Evolutionary conservation across 2,888 invertebrate species (phyloP).

Genomic region (Ariolimax columbianus): DNA sequence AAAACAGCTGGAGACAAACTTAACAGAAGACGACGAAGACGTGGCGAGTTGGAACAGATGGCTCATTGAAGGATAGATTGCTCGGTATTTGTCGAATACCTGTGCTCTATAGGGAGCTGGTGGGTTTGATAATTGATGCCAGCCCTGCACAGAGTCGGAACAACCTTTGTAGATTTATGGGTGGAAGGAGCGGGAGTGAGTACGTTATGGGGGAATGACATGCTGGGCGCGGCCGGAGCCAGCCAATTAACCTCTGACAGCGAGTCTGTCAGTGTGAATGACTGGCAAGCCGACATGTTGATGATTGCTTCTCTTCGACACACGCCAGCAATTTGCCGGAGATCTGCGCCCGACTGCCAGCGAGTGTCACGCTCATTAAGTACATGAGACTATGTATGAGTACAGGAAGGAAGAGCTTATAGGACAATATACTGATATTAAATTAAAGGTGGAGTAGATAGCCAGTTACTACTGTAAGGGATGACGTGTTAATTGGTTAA

Average conservation of each 20-base stretch:
- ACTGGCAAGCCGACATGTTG: background rate
- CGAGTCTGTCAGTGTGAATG: background rate
- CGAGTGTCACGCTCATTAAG: conserved; percentile 18
- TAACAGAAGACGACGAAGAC: too few relatives aligned
- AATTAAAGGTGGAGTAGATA: too few relatives aligned
- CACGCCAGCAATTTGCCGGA: conserved; percentile 20
- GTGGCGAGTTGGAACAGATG: too few relatives aligned
- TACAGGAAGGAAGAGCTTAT: background rate
- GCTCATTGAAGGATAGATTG: too few relatives aligned
- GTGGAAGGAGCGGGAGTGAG: background rate
- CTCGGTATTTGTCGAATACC: background rate
- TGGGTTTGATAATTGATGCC: background rate
- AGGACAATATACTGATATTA: background rate
- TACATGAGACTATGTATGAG: background rate
- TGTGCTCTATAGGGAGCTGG: background rate
- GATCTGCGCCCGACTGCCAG: background rate
- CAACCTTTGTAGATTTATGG: background rate
- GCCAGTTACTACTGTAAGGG: too few relatives aligned
- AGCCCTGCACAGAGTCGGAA: background rate
- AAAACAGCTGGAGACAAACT: too few relatives aligned
- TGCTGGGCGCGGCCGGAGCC: background rate
- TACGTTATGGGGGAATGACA: background rate
- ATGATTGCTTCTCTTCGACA: background rate
- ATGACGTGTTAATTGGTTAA: too few relatives aligned
- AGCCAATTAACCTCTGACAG: conserved; percentile 17